Evolutionary conservation across 2,888 invertebrate species (phyloP).

Genomic region (Drosophila limbata): DNA sequence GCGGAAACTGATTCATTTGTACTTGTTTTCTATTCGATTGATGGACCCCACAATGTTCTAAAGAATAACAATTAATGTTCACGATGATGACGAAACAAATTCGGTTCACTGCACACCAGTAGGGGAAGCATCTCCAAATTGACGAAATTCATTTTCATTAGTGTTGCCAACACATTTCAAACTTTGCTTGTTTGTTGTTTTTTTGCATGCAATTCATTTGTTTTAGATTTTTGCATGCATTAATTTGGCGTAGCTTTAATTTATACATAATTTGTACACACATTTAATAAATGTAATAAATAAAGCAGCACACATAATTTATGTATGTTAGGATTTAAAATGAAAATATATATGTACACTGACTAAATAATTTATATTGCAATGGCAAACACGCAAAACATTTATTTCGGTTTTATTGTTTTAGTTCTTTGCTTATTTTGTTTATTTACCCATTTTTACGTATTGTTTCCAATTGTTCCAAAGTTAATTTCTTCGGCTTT

Average conservation of each 20-base stretch:
- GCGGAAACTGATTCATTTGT: not conserved
- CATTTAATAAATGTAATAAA: conserved; percentile 27
- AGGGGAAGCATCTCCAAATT: not conserved
- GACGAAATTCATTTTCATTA: not conserved
- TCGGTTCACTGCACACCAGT: conserved; percentile 6
- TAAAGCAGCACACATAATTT: conserved; percentile 34
- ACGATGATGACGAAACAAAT: conserved; percentile 1
- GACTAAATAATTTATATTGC: conserved; percentile 64
- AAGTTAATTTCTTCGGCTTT: conserved; percentile 92
- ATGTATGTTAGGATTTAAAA: conserved; percentile 36
- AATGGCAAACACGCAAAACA: conserved; percentile 70
- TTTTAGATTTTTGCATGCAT: conserved; percentile 47
- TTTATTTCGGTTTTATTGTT: conserved; percentile 48
- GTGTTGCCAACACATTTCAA: conserved; percentile 10
- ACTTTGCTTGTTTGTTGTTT: not conserved
- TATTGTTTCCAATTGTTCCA: conserved; percentile 91
- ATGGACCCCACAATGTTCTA: conserved; percentile 5
- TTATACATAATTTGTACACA: conserved; percentile 40
- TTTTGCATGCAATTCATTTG: conserved; percentile 22
- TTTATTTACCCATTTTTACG: conserved; percentile 91
- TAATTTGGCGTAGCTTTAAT: conserved; percentile 35
- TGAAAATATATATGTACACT: conserved; percentile 62
- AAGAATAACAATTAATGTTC: not conserved
- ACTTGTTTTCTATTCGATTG: not conserved
- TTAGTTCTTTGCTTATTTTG: conserved; percentile 49